These are phyloP conservation scores for Galago senegalensis DNA, from an alignment of 2,797 vertebrate species.

Conservation along the genomic window DNA sequence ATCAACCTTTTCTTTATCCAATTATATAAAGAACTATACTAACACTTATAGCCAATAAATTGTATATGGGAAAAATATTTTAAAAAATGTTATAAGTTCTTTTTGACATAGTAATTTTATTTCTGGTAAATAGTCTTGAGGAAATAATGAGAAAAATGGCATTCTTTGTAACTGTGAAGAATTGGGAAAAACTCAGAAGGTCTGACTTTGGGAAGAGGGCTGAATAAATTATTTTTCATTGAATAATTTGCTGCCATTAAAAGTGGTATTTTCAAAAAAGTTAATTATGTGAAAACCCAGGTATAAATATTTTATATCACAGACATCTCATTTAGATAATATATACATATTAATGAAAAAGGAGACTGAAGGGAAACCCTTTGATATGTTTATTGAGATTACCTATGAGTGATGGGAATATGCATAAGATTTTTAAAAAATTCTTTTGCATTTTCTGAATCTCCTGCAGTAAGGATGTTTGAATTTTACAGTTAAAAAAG, in stretches of 20 bases:
- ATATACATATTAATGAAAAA: constrained; percentile 4
- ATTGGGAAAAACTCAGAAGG: not conserved
- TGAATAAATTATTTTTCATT: constrained; percentile 47
- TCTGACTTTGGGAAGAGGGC: constrained; percentile 8
- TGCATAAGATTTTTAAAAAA: constrained; percentile 2
- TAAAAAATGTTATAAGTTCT: constrained; percentile 9
- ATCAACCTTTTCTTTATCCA: constrained; percentile 53
- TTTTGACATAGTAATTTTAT: constrained; percentile 14
- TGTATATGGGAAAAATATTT: constrained; percentile 30
- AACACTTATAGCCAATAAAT: constrained; percentile 26
- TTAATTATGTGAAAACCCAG: constrained; percentile 1
- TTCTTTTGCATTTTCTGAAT: constrained; percentile 22
- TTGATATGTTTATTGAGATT: not conserved
- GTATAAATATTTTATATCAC: not conserved
- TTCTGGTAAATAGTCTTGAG: constrained; percentile 46
- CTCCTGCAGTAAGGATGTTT: not conserved
- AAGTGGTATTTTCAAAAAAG: constrained; percentile 11
- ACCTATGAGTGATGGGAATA: not conserved
- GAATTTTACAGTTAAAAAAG: constrained; percentile 33
- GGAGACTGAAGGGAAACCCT: not conserved
- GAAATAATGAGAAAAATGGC: not conserved
- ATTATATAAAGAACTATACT: not conserved
- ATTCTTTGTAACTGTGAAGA: constrained; percentile 48
- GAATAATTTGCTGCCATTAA: constrained; percentile 18
- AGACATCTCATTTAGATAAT: constrained; percentile 28